Percentiles rank a stretch among this genome's conserved stretches.
Conservation (phyloP, 30 jellyfish, hydroid and myxozoan species). For the Morbakka virulenta region DNA sequence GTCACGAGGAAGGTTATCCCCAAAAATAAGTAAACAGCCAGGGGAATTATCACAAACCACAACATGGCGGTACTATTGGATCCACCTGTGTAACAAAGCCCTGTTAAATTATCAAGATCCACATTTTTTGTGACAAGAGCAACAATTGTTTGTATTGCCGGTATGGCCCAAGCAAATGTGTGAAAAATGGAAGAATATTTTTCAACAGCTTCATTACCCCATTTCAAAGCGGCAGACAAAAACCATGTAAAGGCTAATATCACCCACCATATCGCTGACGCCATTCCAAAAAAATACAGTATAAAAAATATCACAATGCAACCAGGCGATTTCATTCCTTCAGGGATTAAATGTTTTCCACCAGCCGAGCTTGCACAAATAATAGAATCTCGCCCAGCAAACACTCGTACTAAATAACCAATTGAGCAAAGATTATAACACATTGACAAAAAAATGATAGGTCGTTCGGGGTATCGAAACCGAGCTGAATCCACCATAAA, state of each 20-base stretch:
- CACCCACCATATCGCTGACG: slow-evolving; percentile 96
- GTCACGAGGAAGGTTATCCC: slow-evolving; percentile 71
- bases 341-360: slow-evolving; percentile 65
- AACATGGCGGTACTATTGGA: slow-evolving; percentile 55
- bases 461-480: slow-evolving; percentile 88
- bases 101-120: slow-evolving; percentile 86
- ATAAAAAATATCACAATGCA: slow-evolving; percentile 74
- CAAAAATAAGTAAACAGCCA: slow-evolving; percentile 54
- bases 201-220: slow-evolving; percentile 98
- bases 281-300: slow-evolving; percentile 84
- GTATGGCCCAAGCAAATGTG: slow-evolving; percentile 88
- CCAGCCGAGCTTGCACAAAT: slow-evolving; percentile 44
- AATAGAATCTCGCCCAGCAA: slow-evolving; percentile 74
- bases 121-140: slow-evolving; percentile 88
- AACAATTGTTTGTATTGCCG: slow-evolving; percentile 77
- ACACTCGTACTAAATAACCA: slow-evolving; percentile 66
- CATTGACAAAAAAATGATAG: slow-evolving; percentile 82
- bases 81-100: slow-evolving; percentile 75
- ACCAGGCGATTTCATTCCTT: slow-evolving; percentile 68
- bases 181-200: slow-evolving; percentile 82
- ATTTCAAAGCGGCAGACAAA: slow-evolving; percentile 84
- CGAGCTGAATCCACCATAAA: slow-evolving; percentile 72
- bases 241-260: slow-evolving; percentile 86
- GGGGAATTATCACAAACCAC: slow-evolving; percentile 77
- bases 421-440: slow-evolving; percentile 80